Evolutionary conservation across 2,113 vertebrate species (phyloP), one percentile per base, ranked within the genome.

Genomic region (Malaclemys terrapin): DNA sequence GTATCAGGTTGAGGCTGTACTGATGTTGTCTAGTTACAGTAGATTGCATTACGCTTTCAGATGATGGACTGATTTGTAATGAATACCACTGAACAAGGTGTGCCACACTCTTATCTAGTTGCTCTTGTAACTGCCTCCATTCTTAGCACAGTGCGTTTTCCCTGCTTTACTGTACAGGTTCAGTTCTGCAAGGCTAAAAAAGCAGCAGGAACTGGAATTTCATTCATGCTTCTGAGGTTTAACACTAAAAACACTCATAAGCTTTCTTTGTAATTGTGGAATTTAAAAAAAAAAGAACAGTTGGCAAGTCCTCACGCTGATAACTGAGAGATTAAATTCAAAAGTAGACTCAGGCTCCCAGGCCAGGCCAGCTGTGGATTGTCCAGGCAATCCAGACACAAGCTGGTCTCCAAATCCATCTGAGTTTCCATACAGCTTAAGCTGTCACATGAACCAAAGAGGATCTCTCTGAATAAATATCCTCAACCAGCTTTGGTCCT

Each of bases 181-280:
- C 87, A 88, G 93, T 97, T 91, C 90, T 93, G 75, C 91, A 83
- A 90, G 94, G 93, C 88, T 92, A 89, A 93, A 97, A 95, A 90
- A 96, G 88, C 78, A 96, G 91, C 82, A 95, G 62, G 53, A 87
- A 90, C 35, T 96, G 57, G 57, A 87, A 90, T n/a, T 96, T 94
- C 78, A 56, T 89, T 96, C 89, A 95, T 94, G 87, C 89, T 97
- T 97, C 93, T 75, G 78, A 96, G 57, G 81, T 96, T 95, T 94
- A 91, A 93, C 93, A 97, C 97, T 96, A 97, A 97, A 98, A 95
- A 97, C 54, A 89, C 31, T 93, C 50, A 85, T 79, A 89, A 85
- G 49, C 3, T 69, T 92, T 93, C 5, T 85, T 94, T 90, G 20
- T 92, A 79, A 87, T 92, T 76, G 79, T 89, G 88, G 59, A 84